Evolutionary conservation across 2,797 vertebrate genomes (phyloP), one percentile per base, ranked within the genome.

Genomic region (Spheniscus humboldti): DNA sequence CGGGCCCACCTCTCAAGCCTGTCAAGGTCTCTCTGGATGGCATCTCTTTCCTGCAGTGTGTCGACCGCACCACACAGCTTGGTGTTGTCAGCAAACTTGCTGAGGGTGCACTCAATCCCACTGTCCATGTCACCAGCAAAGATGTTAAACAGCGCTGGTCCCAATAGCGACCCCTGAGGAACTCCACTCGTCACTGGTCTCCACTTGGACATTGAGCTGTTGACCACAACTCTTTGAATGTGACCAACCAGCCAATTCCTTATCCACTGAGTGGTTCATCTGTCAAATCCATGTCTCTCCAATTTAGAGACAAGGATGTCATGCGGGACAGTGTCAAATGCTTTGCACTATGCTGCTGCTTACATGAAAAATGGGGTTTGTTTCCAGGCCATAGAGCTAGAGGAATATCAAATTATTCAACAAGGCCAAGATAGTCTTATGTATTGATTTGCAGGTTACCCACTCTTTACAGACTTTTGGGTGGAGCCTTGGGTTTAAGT

Each of bases 321-420:
- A 7, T 5, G 23, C 0, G 5, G 10, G 14, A 59, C 22, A 59
- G 56, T 7, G 14, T 16, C 56, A n/a, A 59, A 59, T 59, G 13
- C 14, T 59, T 59, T 59, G 57, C n/a, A 20, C 13, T 52, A 5
- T 27, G 7, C 4, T 63, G 2, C 7, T 86, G 30, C 9, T 94
- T 79, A 28, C 20, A 31, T 2, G 35, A 73, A 85, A 45, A 10
- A 13, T 23, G 5, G 2, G 12, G 3, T 8, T 57, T 33, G 4
- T 56, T 82, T 82, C 33, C 27, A 68, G 41, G 31, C 4, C 0
- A 0, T 43, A 62, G 16, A 55, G 1, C 22, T 72, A 31, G 53
- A 68, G 6, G 1, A 13, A 0, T 43, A 59, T 14, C 0, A 2
- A 9, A 3, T 50, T 74, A 72, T 68, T 91, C 16, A 37, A 9